Percentiles rank a stretch among this genome's conserved stretches.
phyloP scores from a whole-genome alignment of 2,113 vertebrate species.

The Fregetta grallaria region DNA sequence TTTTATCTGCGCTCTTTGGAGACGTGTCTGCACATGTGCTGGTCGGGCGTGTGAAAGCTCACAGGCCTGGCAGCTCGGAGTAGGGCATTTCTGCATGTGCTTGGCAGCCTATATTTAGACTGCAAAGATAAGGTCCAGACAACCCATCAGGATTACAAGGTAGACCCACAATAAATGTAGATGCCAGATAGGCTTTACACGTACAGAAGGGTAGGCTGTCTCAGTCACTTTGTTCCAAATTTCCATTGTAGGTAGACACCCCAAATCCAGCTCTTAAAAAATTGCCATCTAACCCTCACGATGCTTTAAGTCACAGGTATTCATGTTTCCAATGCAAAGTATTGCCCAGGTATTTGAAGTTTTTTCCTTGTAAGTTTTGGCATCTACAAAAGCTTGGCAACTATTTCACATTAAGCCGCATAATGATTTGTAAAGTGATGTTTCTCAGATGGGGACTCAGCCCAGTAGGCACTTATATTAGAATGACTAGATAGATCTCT shows the following conservation, averaged over 20 bases:
- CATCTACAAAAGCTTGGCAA: not conserved
- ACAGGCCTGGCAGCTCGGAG: not conserved
- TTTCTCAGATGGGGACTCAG: not conserved
- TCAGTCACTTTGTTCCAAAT: not conserved
- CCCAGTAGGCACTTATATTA: not conserved
- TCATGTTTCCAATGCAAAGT: not conserved
- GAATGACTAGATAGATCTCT: not conserved
- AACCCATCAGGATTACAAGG: not conserved
- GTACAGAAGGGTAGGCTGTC: not conserved
- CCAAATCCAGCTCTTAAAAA: not conserved
- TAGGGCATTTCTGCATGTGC: not conserved
- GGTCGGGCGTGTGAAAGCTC: not conserved
- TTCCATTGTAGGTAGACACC: fast-evolving
- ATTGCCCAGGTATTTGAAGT: not conserved
- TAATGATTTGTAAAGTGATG: not conserved
- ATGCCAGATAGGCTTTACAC: not conserved
- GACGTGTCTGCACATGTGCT: not conserved
- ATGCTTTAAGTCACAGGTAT: not conserved
- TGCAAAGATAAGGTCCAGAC: not conserved
- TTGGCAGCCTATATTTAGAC: not conserved
- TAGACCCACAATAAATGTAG: not conserved
- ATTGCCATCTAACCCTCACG: not conserved
- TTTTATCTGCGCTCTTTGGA: not conserved
- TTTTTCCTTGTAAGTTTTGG: not conserved
- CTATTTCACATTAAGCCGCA: not conserved